Conservation (phyloP, 2,113 vertebrate genomes). For the Phyllostomus discolor region DNA sequence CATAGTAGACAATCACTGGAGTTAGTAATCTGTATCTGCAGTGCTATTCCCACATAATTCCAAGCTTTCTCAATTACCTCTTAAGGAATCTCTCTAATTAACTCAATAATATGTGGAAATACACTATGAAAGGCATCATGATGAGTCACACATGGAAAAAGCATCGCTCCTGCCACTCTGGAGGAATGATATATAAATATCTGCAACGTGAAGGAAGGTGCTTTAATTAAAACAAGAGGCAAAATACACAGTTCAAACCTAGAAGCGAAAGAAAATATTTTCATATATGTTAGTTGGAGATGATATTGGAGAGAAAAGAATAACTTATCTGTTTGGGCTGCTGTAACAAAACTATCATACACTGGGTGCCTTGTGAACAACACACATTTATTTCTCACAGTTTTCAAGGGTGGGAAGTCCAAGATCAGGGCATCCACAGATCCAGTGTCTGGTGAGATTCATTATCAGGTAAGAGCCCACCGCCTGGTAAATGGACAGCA, state of each 20-base stretch:
- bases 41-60: neutral
- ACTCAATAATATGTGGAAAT: neutral
- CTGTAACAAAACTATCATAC: neutral
- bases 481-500: neutral
- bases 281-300: neutral
- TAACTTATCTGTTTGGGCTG: neutral
- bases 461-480: neutral
- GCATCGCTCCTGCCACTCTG: rapidly evolving
- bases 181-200: neutral
- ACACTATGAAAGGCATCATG: neutral
- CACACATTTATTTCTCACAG: neutral
- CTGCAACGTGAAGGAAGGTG: neutral
- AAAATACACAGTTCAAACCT: neutral
- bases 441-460: neutral
- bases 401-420: neutral
- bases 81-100: neutral
- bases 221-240: neutral
- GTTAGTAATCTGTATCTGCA: neutral
- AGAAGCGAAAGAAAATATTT: neutral
- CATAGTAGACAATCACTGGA: neutral
- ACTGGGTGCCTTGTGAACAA: neutral
- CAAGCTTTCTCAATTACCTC: neutral
- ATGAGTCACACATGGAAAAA: neutral
- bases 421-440: neutral
- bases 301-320: neutral